Conservation (phyloP, 1,140 invertebrate genomes). For the Ceratosolen fusciceps region DNA sequence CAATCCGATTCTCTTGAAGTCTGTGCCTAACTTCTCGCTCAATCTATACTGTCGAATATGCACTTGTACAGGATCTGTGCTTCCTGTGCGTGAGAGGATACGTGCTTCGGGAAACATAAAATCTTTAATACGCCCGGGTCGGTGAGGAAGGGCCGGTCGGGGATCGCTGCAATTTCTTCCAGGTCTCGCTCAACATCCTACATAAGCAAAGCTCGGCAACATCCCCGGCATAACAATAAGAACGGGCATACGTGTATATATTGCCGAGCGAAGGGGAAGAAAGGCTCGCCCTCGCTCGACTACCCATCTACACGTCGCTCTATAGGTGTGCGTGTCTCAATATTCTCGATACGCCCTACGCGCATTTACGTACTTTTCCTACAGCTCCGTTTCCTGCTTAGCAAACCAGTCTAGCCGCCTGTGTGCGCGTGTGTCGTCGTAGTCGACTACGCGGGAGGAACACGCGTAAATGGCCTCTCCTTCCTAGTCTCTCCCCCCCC, state of each 20-base stretch:
- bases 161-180: not conserved
- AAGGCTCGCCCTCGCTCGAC: not conserved
- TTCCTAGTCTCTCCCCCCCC: not conserved
- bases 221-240: conserved; percentile 26
- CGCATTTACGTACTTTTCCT: too few relatives aligned
- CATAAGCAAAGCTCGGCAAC: not conserved
- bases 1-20: conserved; percentile 12
- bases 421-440: too few relatives aligned
- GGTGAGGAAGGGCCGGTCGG: not conserved
- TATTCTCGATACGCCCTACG: too few relatives aligned
- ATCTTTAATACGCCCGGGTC: conserved; percentile 10
- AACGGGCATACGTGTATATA: not conserved
- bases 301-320: not conserved
- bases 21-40: not conserved
- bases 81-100: not conserved
- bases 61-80: not conserved
- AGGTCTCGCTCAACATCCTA: not conserved
- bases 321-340: not conserved
- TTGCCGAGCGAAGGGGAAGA: not conserved
- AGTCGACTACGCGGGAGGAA: not conserved
- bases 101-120: not conserved
- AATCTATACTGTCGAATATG: not conserved
- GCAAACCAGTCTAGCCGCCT: too few relatives aligned
- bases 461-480: too few relatives aligned
- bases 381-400: too few relatives aligned